These are phyloP conservation scores for Eilema griseolum DNA, from an alignment of 2,888 invertebrate species.

Conservation along the genomic window DNA sequence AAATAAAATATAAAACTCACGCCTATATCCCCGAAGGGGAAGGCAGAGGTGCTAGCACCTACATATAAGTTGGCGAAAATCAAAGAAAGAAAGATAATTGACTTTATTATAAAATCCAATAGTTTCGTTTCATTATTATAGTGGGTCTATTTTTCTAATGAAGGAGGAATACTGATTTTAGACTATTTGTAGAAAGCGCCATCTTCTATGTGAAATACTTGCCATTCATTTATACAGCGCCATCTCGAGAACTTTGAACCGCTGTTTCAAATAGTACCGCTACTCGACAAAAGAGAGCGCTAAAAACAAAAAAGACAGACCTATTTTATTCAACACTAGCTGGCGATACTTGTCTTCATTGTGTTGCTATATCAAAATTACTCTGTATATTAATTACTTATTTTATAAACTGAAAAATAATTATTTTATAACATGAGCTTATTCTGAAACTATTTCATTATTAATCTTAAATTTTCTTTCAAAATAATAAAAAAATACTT, in stretches of 20 bases:
- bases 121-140: no score
- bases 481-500: background rate
- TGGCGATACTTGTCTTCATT: background rate
- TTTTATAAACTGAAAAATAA: background rate
- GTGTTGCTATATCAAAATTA: background rate
- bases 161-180: no score
- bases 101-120: no score
- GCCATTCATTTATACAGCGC: background rate
- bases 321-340: background rate
- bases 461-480: background rate
- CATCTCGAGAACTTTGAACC: constrained; percentile 9
- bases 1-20: no score
- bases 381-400: background rate
- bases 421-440: background rate
- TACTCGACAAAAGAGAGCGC: constrained; percentile 37
- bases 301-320: background rate
- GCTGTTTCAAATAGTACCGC: background rate
- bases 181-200: background rate
- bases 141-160: no score
- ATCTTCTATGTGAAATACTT: background rate
- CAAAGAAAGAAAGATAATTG: no score
- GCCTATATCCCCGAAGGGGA: no score
- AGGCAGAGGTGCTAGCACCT: no score
- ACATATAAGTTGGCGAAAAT: no score
- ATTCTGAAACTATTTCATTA: background rate